These are phyloP conservation scores for Perizoma affinitatum DNA, from an alignment of 2,888 invertebrate genomes.

Conservation along the genomic window DNA sequence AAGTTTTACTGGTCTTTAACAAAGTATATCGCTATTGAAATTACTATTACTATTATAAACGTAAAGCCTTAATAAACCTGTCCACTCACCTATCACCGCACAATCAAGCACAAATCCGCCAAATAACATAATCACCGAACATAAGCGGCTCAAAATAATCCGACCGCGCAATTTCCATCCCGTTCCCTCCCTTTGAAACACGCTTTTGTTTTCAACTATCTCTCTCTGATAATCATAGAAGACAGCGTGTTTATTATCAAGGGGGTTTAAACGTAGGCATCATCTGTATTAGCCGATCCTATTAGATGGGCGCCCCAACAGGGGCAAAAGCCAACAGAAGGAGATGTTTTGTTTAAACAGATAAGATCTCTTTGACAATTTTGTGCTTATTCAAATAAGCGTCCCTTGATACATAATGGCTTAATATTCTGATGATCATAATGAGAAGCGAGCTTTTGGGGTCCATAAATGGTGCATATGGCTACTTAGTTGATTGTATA, in stretches of 20 bases:
- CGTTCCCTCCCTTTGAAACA: conserved; percentile 27
- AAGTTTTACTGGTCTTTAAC: too few species aligned
- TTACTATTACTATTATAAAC: conserved; percentile 2
- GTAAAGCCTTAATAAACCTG: conserved; percentile 23
- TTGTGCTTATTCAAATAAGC: conserved; percentile 82
- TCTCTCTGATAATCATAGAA: conserved; percentile 34
- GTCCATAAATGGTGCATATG: not conserved
- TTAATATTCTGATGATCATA: conserved; percentile 64
- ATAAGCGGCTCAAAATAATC: conserved; percentile 66
- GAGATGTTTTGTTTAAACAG: conserved; percentile 80
- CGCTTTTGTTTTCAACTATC: conserved; percentile 35
- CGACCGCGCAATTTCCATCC: conserved; percentile 60
- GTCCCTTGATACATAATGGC: conserved; percentile 75
- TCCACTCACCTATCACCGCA: conserved; percentile 28
- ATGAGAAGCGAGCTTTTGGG: conserved; percentile 46
- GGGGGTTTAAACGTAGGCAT: conserved; percentile 74
- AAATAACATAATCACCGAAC: conserved; percentile 50
- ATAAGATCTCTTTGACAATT: conserved; percentile 84
- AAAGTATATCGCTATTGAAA: too few species aligned
- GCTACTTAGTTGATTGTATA: conserved; percentile 35
- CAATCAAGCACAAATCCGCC: conserved; percentile 36
- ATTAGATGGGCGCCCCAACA: conserved; percentile 71
- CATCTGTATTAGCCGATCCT: conserved; percentile 80
- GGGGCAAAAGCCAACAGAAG: conserved; percentile 79
- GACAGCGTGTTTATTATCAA: conserved; percentile 69